These are phyloP conservation scores for Therioaphis trifolii DNA, from an alignment of 2,888 invertebrate genomes.

Conservation along the genomic window DNA sequence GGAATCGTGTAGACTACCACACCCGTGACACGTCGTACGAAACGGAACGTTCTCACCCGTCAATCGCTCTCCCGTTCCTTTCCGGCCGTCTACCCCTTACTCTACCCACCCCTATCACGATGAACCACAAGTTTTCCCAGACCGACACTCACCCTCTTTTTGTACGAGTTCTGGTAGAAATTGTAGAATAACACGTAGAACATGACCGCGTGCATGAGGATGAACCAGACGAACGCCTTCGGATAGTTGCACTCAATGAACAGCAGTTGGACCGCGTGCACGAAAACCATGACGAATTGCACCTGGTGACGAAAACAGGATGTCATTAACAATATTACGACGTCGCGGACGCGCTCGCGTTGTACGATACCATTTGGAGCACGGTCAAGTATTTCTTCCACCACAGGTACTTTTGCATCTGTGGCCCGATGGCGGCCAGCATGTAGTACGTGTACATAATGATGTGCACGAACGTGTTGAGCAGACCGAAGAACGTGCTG, in stretches of 20 bases:
- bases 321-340: too few relatives aligned
- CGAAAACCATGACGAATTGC: constrained; percentile 88
- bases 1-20: too few relatives aligned
- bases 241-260: constrained; percentile 92
- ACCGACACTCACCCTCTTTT: constrained; percentile 62
- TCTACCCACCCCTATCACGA: too few relatives aligned
- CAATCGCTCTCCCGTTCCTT: too few relatives aligned
- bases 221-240: constrained; percentile 88
- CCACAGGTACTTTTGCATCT: constrained; percentile 89
- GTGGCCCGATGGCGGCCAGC: constrained; percentile 88
- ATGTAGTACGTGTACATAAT: constrained; percentile 94
- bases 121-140: too few relatives aligned
- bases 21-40: too few relatives aligned
- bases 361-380: constrained; percentile 82
- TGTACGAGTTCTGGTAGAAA: constrained; percentile 87
- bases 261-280: constrained; percentile 89
- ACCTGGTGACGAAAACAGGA: constrained; percentile 72
- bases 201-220: constrained; percentile 90
- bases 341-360: not conserved
- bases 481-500: constrained; percentile 90
- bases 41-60: too few relatives aligned
- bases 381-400: constrained; percentile 95
- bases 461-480: constrained; percentile 95
- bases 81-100: too few relatives aligned
- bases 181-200: constrained; percentile 93